Conservation (phyloP, 1,140 invertebrate genomes). For the Sesamia nonagrioides region DNA sequence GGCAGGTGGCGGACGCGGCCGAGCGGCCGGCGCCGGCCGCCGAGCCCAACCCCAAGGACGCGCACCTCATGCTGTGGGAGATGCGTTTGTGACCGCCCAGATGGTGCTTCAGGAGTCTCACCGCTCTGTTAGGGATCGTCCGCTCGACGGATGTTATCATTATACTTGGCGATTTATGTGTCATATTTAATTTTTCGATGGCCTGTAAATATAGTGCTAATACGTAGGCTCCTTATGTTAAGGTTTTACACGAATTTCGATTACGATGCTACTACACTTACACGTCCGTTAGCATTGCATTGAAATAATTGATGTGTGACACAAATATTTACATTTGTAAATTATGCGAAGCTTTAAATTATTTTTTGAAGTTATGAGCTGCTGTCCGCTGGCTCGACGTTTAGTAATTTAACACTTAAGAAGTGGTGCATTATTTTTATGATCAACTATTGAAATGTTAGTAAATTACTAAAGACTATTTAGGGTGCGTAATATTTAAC, state of each 20-base stretch:
- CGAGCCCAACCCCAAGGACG: conserved; percentile 89
- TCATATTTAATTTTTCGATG: conserved; percentile 57
- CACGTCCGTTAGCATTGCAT: conserved; percentile 30
- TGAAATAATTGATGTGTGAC: conserved; percentile 29
- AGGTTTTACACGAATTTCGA: conserved; percentile 14
- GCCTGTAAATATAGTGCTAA: conserved; percentile 50
- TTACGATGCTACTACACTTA: conserved; percentile 38
- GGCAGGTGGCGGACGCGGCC: conserved; percentile 90
- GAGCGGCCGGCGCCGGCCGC: conserved; percentile 81
- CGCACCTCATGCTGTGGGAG: conserved; percentile 96
- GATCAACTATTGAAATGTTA: conserved; percentile 72
- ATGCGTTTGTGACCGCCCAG: conserved; percentile 92
- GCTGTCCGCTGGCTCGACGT: conserved; percentile 62
- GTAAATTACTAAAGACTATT: conserved; percentile 24
- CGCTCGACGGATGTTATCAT: conserved; percentile 7
- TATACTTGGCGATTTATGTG: conserved; percentile 51
- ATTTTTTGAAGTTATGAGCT: conserved; percentile 76
- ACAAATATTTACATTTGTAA: conserved; percentile 41
- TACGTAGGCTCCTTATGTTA: conserved; percentile 25
- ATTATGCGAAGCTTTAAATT: conserved; percentile 85
- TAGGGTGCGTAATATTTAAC: conserved; percentile 34
- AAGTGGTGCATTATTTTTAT: conserved; percentile 82
- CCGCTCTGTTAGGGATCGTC: background rate
- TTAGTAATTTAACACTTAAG: conserved; percentile 63
- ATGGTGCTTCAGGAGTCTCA: background rate